phyloP scores from a whole-genome alignment of 1,140 invertebrate species.

The Semibalanus balanoides region DNA sequence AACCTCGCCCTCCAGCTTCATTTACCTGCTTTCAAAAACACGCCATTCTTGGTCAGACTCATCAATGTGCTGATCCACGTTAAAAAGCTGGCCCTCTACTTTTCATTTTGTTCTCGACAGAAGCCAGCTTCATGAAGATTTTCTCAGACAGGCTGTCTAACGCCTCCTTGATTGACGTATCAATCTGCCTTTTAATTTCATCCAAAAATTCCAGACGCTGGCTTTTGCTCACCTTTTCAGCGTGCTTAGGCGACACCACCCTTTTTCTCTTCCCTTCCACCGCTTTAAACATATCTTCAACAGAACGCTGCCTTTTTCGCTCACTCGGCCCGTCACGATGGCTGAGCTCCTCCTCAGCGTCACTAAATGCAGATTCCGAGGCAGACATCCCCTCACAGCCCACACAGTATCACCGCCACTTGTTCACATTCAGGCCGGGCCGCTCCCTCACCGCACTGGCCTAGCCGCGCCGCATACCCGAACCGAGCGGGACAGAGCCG shows the following conservation, averaged over 20 bases:
- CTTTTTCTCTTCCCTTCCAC: too few species aligned
- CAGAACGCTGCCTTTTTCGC: background rate
- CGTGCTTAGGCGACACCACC: too few species aligned
- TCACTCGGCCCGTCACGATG: background rate
- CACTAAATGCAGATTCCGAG: background rate
- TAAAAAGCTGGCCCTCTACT: background rate
- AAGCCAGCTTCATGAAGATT: background rate
- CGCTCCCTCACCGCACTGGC: too few species aligned
- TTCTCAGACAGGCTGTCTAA: background rate
- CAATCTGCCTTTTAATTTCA: conserved; percentile 5
- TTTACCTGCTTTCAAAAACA: background rate
- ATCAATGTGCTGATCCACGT: background rate
- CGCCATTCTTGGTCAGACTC: background rate
- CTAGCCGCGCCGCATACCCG: too few species aligned
- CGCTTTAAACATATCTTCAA: background rate
- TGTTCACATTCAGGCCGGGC: too few species aligned
- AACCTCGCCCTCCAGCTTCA: background rate
- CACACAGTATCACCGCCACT: too few species aligned
- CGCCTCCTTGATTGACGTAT: too few species aligned
- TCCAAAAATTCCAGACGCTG: background rate
- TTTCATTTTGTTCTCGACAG: background rate
- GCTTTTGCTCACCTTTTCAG: too few species aligned
- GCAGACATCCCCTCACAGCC: background rate
- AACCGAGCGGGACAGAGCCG: too few species aligned
- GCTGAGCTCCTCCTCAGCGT: background rate